Evolutionary conservation across 2,113 vertebrate genomes (phyloP).

Genomic region (Ia io): DNA sequence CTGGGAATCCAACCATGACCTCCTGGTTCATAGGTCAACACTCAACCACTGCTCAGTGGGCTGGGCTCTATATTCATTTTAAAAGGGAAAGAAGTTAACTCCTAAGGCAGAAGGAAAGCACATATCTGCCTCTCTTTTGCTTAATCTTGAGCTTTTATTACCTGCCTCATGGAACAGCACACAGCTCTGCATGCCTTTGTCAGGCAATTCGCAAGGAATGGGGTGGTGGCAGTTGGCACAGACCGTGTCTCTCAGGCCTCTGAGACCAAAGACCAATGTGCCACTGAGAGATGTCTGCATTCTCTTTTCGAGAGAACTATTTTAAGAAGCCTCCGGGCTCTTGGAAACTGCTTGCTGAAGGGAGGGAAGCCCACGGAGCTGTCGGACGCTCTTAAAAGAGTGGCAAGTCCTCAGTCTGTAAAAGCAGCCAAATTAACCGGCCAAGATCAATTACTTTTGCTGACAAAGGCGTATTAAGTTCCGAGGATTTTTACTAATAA

Average conservation of each 20-base stretch:
- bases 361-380: not conserved
- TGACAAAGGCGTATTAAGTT: conserved; percentile 78
- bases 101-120: not conserved
- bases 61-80: not conserved
- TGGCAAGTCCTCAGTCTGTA: conserved; percentile 44
- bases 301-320: not conserved
- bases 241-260: not conserved
- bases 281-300: not conserved
- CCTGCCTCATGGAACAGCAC: not conserved
- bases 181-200: not conserved
- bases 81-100: not conserved
- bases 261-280: not conserved
- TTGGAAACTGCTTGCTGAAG: conserved; percentile 2
- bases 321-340: not conserved
- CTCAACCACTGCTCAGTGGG: too few species aligned
- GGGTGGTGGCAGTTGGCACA: not conserved
- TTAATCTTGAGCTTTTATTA: not conserved
- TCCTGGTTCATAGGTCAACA: too few species aligned
- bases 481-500: conserved; percentile 76
- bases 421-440: conserved; percentile 75
- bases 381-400: conserved; percentile 46
- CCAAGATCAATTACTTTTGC: conserved; percentile 74
- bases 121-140: not conserved
- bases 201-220: not conserved
- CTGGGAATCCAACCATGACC: too few species aligned